Base-by-base conservation (phyloP, 1,140 invertebrate genomes). In the Mycetomoellerius zeteki region DNA sequence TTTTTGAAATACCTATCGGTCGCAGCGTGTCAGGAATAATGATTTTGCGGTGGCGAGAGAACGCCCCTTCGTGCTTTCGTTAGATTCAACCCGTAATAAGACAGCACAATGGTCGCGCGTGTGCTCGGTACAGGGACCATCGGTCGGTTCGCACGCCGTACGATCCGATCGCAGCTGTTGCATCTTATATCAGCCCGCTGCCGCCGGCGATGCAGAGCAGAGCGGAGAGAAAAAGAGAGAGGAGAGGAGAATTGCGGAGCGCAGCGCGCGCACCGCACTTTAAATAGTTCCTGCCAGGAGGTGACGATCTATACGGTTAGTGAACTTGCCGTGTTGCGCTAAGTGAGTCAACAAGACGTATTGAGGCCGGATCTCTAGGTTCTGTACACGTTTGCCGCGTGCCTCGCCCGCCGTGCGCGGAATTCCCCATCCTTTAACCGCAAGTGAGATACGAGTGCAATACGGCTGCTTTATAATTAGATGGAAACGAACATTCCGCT, bases 91-190 rank as follows among this genome's bases (percentile, higher is more conserved):
- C 81, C 62, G 69, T 88, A 88, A 88, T 86, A 88, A 88, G 90
- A 90, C 90, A 90, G 89, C 73, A 90, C 84, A 90, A 91, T 90
- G 75, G 86, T 37, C 71, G 24, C 4, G 78, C 86, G 82, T 88
- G 88, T 88, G 64, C 73, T 21, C 21, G 77, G 89, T 71, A 81
- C 85, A 87, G 89, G 58, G 87, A 89, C 73, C 69, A 90, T 89
- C 80, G 87, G 75, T 77, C 24, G 37, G 88, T 87, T 90, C 75
- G 84, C 89, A 91, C 89, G 89, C 77, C 87, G 65, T 47, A 88
- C 84, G 89, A 91, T 91, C 87, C 89, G 89, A 91, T 91, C 90
- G 80, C 89, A 90, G 90, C 90, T 90, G 90, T 89, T 90, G 89
- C 89, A 75, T 91, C 87, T 82, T 91, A 91, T 80, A 91, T 91